Evolutionary conservation across 2,888 invertebrate genomes (phyloP).

Genomic region (Eupithecia inturbata): DNA sequence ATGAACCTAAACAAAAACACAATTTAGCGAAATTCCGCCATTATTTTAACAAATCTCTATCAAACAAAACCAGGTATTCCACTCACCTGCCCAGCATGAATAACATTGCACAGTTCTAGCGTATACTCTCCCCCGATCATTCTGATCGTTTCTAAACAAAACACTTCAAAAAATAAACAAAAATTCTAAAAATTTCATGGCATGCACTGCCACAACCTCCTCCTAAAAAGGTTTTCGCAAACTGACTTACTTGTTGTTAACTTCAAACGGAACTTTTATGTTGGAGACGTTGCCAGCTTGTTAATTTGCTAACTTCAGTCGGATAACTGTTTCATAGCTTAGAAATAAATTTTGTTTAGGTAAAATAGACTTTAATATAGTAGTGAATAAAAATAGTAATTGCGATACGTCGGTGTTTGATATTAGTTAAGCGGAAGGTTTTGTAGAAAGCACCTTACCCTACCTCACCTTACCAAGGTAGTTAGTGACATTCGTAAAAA

Average conservation of each 20-base stretch:
- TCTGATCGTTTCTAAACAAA: constrained; percentile 54
- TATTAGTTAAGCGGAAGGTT: constrained; percentile 49
- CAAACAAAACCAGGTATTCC: background rate
- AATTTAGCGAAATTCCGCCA: background rate
- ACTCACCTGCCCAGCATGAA: constrained; percentile 93
- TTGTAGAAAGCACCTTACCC: background rate
- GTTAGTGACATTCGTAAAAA: too few relatives aligned
- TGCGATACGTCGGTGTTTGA: background rate
- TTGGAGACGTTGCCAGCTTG: constrained; percentile 71
- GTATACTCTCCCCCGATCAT: constrained; percentile 94
- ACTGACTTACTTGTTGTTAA: constrained; percentile 65
- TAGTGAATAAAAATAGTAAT: rapidly evolving
- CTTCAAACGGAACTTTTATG: constrained; percentile 60
- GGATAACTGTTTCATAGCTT: constrained; percentile 59
- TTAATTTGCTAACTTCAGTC: constrained; percentile 62
- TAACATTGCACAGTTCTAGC: constrained; percentile 94
- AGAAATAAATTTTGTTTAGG: constrained; percentile 27
- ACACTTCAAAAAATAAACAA: constrained; percentile 45
- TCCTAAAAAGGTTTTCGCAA: constrained; percentile 48
- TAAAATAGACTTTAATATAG: constrained; percentile 40
- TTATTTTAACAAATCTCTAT: constrained; percentile 2
- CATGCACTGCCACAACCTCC: constrained; percentile 58
- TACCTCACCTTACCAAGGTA: too few relatives aligned
- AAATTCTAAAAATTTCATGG: constrained; percentile 53
- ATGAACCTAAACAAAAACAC: constrained; percentile 4